Evolutionary conservation across 2,888 invertebrate genomes (phyloP).

Genomic region (Ditylenchus weischeri): DNA sequence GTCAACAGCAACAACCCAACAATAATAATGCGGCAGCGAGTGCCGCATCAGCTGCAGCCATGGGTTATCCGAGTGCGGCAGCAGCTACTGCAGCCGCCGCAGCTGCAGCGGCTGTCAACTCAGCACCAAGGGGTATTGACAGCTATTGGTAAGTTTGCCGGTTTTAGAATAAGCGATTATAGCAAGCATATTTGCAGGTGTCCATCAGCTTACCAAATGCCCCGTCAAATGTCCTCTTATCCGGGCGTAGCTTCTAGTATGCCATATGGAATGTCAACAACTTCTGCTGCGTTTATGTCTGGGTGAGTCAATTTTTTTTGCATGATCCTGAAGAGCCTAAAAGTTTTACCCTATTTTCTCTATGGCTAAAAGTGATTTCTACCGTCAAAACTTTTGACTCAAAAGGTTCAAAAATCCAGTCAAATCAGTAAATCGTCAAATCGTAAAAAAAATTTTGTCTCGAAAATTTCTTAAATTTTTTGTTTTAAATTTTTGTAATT

Average conservation of each 20-base stretch:
- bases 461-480: no score
- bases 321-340: neutral
- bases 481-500: no score
- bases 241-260: constrained; percentile 43
- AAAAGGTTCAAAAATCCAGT: no score
- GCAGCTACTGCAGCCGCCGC: constrained; percentile 16
- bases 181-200: constrained; percentile 29
- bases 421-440: no score
- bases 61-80: neutral
- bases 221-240: constrained; percentile 49
- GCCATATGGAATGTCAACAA: constrained; percentile 41
- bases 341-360: no score
- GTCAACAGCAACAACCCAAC: neutral
- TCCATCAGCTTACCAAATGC: constrained; percentile 42
- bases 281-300: constrained; percentile 44
- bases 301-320: constrained; percentile 32
- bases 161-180: neutral
- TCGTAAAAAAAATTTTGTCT: no score
- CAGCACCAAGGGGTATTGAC: constrained; percentile 2
- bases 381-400: no score
- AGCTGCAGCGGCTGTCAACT: constrained; percentile 5
- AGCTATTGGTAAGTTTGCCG: constrained; percentile 1
- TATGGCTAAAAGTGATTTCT: no score
- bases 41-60: constrained; percentile 14
- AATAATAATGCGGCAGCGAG: constrained; percentile 4